Evolutionary conservation across 2,113 vertebrate genomes (phyloP).

Genomic region (Marmota monax): DNA sequence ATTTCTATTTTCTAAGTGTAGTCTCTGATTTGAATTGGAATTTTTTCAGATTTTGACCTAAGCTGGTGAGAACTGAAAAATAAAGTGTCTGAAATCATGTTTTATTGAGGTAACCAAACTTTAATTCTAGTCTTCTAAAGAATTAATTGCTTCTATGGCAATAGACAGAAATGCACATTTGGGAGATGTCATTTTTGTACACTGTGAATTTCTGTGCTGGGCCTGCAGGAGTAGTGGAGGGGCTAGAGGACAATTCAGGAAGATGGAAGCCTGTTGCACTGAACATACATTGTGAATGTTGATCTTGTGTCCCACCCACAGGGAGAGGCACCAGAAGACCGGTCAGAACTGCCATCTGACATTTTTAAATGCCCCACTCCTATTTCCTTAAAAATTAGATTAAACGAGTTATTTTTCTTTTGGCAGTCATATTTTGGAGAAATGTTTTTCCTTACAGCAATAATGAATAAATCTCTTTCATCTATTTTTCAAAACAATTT

Average conservation of each 20-base stretch:
- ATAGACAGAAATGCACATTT: neutral
- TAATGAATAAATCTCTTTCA: slow-evolving; percentile 33
- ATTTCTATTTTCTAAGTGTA: slow-evolving; percentile 36
- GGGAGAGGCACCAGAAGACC: neutral
- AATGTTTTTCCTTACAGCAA: slow-evolving; percentile 3
- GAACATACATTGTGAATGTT: accelerated
- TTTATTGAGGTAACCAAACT: slow-evolving; percentile 30
- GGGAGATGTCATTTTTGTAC: neutral
- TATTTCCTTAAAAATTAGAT: neutral
- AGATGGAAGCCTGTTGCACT: accelerated
- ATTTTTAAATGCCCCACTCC: neutral
- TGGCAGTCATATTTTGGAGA: neutral
- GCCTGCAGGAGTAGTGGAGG: neutral
- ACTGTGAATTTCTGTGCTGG: neutral
- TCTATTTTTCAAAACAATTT: slow-evolving; percentile 44
- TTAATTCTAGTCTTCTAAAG: slow-evolving; percentile 42
- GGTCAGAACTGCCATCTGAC: no score
- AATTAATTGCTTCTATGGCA: neutral
- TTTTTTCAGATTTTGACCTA: slow-evolving; percentile 50
- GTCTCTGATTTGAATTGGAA: slow-evolving; percentile 6
- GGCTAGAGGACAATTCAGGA: neutral
- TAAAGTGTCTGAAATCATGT: slow-evolving; percentile 1
- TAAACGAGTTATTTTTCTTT: neutral
- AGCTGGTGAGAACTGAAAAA: slow-evolving; percentile 35
- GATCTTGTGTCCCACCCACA: neutral